phyloP scores from a whole-genome alignment of 2,113 vertebrate genomes.

The Ceyx margarethae region DNA sequence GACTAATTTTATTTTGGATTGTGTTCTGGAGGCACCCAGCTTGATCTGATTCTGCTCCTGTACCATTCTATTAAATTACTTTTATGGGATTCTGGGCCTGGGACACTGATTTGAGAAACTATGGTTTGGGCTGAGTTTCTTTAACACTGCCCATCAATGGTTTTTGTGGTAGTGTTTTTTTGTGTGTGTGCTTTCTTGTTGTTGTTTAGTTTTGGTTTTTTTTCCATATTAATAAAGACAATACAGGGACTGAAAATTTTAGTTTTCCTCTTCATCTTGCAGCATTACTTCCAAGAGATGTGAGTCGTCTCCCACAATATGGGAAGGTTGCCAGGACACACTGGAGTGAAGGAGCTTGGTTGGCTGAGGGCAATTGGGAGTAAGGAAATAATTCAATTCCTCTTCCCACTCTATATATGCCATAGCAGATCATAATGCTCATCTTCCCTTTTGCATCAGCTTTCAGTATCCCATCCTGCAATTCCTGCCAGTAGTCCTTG shows the following conservation, averaged over 20 bases:
- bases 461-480: neutral
- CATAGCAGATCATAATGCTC: fast-evolving
- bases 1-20: too few relatives aligned
- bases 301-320: fast-evolving
- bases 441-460: neutral
- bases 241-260: neutral
- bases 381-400: fast-evolving
- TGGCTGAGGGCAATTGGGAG: neutral
- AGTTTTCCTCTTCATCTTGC: neutral
- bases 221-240: neutral
- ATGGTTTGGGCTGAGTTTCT: too few relatives aligned
- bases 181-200: neutral
- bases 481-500: neutral
- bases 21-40: too few relatives aligned
- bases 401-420: neutral
- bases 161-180: neutral
- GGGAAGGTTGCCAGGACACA: neutral
- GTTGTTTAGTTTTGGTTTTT: too few relatives aligned
- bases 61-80: too few relatives aligned
- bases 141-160: too few relatives aligned
- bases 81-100: too few relatives aligned
- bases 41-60: too few relatives aligned
- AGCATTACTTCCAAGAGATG: neutral
- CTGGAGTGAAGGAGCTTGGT: neutral
- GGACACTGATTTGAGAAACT: too few relatives aligned